These are phyloP conservation scores for Pituophis catenifer DNA, from an alignment of 2,113 vertebrate species.

Conservation along the genomic window DNA sequence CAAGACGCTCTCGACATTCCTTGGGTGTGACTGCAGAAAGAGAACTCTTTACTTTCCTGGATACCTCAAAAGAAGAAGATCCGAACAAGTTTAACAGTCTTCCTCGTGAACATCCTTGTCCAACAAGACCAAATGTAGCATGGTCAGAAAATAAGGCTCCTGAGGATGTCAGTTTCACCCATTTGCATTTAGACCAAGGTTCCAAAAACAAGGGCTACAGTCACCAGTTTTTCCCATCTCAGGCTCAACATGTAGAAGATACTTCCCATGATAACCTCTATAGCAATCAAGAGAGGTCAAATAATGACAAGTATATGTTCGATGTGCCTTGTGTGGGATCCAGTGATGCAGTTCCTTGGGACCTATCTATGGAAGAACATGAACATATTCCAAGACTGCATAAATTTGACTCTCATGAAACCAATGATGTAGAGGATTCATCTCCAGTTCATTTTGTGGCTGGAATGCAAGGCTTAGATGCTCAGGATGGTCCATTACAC, in stretches of 20 bases:
- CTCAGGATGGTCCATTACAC: conserved; percentile 50
- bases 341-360: conserved; percentile 69
- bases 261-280: not conserved
- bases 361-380: conserved; percentile 77
- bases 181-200: conserved; percentile 48
- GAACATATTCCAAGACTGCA: conserved; percentile 78
- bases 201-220: conserved; percentile 19
- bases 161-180: conserved; percentile 63
- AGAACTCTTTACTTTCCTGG: conserved; percentile 84
- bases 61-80: conserved; percentile 74
- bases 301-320: conserved; percentile 45
- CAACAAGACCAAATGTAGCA: conserved; percentile 63
- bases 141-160: conserved; percentile 75
- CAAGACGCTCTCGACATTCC: conserved; percentile 86
- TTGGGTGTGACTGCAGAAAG: conserved; percentile 77
- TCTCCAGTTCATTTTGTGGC: conserved; percentile 64
- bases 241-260: conserved; percentile 18
- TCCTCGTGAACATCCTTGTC: conserved; percentile 73
- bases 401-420: conserved; percentile 75
- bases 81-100: conserved; percentile 83
- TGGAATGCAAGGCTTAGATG: conserved; percentile 65
- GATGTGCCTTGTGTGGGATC: conserved; percentile 39
- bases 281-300: not conserved
- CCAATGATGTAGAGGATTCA: conserved; percentile 66
- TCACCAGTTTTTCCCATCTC: conserved; percentile 29